These are phyloP conservation scores for Anagrus nilaparvatae DNA, from an alignment of 1,140 invertebrate genomes.

Conservation along the genomic window DNA sequence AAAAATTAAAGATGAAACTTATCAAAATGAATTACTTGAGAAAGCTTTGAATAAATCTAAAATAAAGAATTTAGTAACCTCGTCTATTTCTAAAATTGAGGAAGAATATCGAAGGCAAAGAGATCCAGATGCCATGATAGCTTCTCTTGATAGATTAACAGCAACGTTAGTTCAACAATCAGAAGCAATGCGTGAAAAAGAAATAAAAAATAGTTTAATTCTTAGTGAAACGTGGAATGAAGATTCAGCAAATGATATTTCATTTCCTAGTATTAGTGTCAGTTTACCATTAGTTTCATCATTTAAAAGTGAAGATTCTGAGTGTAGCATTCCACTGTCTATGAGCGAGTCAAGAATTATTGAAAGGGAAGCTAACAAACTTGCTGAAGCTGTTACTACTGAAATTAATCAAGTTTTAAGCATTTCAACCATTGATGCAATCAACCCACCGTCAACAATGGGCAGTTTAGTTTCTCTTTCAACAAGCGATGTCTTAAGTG, in stretches of 20 bases:
- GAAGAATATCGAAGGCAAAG: constrained; percentile 43
- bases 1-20: constrained; percentile 45
- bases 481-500: constrained; percentile 41
- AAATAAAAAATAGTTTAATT: constrained; percentile 39
- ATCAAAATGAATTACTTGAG: constrained; percentile 1
- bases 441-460: constrained; percentile 69
- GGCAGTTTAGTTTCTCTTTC: constrained; percentile 53
- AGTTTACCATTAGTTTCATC: constrained; percentile 59
- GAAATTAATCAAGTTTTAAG: constrained; percentile 45
- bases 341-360: constrained; percentile 60
- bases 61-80: too few species aligned
- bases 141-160: constrained; percentile 53
- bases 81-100: constrained; percentile 20
- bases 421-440: constrained; percentile 60
- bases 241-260: constrained; percentile 60
- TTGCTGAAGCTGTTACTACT: constrained; percentile 55
- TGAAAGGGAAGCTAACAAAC: constrained; percentile 59
- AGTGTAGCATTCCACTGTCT: constrained; percentile 16
- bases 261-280: constrained; percentile 67
- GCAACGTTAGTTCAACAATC: constrained; percentile 51
- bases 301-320: constrained; percentile 49
- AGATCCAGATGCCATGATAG: constrained; percentile 57
- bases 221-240: constrained; percentile 66
- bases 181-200: constrained; percentile 37
- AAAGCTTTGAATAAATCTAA: background rate